A percentile compares a stretch with the other conserved stretches of the same genome.
These are phyloP conservation scores for Opisthocomus hoazin DNA, from an alignment of 2,113 vertebrate genomes.

Conservation along the genomic window DNA sequence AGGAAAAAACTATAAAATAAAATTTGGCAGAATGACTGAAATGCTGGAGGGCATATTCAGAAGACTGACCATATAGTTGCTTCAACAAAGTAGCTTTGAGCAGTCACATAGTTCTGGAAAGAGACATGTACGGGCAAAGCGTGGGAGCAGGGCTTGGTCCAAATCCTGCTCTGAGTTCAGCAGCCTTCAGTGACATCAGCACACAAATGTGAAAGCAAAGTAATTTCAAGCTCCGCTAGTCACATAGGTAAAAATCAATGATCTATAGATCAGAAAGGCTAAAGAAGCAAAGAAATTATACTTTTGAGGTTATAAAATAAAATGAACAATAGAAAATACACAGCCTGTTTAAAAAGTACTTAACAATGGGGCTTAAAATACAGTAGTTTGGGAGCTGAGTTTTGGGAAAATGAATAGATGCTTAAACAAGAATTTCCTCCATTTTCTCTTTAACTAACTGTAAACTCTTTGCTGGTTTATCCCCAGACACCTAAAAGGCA, in stretches of 20 bases:
- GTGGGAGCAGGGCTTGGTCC: neutral
- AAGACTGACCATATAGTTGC: accelerated
- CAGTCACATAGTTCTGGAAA: neutral
- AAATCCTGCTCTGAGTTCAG: neutral
- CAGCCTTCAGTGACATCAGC: neutral
- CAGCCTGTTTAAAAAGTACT: neutral
- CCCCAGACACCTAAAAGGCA: neutral
- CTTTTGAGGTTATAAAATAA: neutral
- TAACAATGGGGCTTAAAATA: neutral
- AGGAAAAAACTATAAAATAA: neutral
- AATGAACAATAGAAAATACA: neutral
- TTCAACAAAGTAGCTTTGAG: neutral
- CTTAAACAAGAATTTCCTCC: neutral
- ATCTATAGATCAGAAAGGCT: neutral
- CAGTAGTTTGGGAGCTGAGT: neutral
- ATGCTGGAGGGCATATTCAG: neutral
- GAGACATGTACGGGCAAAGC: accelerated
- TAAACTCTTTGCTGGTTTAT: neutral
- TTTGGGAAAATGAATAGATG: neutral
- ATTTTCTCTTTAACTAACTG: neutral
- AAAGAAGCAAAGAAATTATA: neutral
- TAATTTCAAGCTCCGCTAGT: neutral
- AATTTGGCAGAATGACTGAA: neutral
- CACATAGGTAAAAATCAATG: neutral
- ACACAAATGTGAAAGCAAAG: neutral